Conservation (phyloP, 2,113 vertebrate genomes). For the Menura novaehollandiae region DNA sequence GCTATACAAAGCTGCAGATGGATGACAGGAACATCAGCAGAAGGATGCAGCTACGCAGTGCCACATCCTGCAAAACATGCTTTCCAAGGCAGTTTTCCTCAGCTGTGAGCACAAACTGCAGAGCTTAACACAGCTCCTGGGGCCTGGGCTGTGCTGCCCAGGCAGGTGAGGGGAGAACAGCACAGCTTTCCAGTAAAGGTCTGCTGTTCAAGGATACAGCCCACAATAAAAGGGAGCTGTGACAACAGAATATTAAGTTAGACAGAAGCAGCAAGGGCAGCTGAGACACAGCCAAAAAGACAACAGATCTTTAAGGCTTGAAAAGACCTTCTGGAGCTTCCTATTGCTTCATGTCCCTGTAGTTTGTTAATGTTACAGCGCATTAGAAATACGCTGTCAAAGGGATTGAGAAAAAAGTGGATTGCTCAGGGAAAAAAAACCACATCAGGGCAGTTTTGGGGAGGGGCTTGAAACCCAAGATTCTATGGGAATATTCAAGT, state of each 20-base stretch:
- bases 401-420: neutral
- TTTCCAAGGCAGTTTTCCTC: constrained; percentile 19
- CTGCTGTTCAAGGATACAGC: neutral
- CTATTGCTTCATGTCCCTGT: neutral
- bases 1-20: neutral
- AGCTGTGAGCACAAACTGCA: neutral
- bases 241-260: neutral
- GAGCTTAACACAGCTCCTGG: neutral
- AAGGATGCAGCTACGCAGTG: neutral
- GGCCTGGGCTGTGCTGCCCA: neutral
- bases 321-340: neutral
- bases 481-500: neutral
- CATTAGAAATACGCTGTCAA: neutral
- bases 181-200: neutral
- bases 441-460: neutral
- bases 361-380: neutral
- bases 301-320: neutral
- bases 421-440: neutral
- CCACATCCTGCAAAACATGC: neutral
- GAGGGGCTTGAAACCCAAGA: neutral
- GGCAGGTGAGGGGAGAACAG: neutral
- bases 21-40: constrained; percentile 6
- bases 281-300: constrained; percentile 4
- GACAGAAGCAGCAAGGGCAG: neutral
- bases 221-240: neutral